Conservation (phyloP, 2,113 vertebrate genomes). For the Pangasianodon gigas region DNA sequence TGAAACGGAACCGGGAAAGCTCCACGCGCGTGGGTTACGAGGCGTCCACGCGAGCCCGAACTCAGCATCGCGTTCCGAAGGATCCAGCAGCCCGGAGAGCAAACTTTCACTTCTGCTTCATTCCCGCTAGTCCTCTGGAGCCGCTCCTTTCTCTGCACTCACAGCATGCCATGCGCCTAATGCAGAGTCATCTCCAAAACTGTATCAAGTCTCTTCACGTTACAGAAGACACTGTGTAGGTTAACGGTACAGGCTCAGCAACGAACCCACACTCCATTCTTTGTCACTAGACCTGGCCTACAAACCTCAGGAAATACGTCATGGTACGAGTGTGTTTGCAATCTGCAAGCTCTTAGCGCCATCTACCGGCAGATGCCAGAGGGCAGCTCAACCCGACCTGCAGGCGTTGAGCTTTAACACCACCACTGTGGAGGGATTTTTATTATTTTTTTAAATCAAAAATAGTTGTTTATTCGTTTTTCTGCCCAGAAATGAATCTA, state of each 20-base stretch:
- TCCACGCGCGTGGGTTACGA: constrained; percentile 3
- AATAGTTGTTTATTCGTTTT: not conserved
- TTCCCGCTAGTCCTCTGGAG: constrained; percentile 4
- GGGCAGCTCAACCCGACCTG: not conserved
- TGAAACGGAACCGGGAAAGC: not conserved
- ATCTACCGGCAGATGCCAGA: constrained; percentile 51
- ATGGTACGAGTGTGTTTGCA: constrained; percentile 37
- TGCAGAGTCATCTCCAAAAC: not conserved
- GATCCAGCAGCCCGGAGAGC: constrained; percentile 24
- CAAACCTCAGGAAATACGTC: constrained; percentile 77
- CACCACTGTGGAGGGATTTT: not conserved
- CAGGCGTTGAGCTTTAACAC: not conserved
- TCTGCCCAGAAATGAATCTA: not conserved
- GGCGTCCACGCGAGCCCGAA: constrained; percentile 19
- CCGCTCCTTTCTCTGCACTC: not conserved
- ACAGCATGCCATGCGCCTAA: not conserved
- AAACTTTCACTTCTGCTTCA: constrained; percentile 45
- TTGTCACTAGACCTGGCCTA: constrained; percentile 66
- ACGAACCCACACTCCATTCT: constrained; percentile 36
- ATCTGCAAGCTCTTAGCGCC: constrained; percentile 51
- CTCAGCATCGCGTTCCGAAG: constrained; percentile 16
- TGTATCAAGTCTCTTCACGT: not conserved
- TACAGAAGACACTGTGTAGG: constrained; percentile 1
- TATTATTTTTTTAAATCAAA: not conserved
- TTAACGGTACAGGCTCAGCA: not conserved